Evolutionary conservation across 2,888 invertebrate genomes (phyloP).

Genomic region (Athripsodes cinereus): DNA sequence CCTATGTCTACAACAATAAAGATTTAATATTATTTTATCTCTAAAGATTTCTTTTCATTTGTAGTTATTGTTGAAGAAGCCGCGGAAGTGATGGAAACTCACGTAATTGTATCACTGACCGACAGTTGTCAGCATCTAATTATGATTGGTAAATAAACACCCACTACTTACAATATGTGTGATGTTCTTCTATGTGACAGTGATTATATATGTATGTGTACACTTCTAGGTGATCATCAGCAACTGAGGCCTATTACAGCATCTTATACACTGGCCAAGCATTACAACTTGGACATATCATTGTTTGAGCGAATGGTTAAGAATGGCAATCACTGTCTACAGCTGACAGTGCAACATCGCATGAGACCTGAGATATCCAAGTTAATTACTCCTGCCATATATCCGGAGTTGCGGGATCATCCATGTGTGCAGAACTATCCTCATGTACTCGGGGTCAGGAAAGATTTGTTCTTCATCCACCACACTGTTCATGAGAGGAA

Average conservation of each 20-base stretch:
- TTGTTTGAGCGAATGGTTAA: constrained; percentile 76
- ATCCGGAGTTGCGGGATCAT: constrained; percentile 48
- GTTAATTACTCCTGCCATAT: constrained; percentile 61
- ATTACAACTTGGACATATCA: constrained; percentile 67
- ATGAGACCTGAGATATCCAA: constrained; percentile 57
- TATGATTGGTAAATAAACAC: constrained; percentile 57
- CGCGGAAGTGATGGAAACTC: constrained; percentile 80
- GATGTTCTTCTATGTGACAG: not conserved
- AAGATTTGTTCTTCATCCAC: not conserved
- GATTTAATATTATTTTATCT: too few species aligned
- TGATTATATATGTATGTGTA: not conserved
- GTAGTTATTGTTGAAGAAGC: constrained; percentile 82
- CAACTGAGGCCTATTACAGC: constrained; percentile 71
- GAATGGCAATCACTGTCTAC: constrained; percentile 55
- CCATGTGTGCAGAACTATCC: not conserved
- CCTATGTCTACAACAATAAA: too few species aligned
- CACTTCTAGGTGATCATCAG: constrained; percentile 63
- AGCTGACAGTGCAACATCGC: constrained; percentile 63
- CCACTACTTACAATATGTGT: not conserved
- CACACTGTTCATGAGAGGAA: not conserved
- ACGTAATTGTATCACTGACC: constrained; percentile 73
- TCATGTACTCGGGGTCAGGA: not conserved
- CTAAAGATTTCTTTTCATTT: constrained; percentile 25
- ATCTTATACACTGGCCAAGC: constrained; percentile 58
- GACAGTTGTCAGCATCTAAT: constrained; percentile 71